Conservation (phyloP, 2,888 invertebrate genomes). For the Drosophila mimetica region DNA sequence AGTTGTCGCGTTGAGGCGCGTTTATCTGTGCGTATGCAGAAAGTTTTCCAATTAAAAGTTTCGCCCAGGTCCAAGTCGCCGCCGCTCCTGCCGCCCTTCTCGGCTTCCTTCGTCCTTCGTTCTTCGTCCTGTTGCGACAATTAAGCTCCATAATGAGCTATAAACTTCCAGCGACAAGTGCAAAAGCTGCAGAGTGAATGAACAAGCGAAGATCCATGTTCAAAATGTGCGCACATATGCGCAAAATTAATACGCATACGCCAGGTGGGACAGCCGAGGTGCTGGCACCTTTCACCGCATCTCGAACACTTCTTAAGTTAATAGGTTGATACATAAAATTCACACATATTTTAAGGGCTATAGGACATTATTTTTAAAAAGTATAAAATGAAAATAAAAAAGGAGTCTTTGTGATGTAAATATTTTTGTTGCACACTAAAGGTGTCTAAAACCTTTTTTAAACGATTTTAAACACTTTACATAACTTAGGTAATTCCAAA, state of each 20-base stretch:
- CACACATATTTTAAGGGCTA: too few relatives aligned
- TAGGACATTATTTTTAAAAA: too few relatives aligned
- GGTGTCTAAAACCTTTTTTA: too few relatives aligned
- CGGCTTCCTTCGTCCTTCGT: constrained; percentile 2
- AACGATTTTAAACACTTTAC: too few relatives aligned
- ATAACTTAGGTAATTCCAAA: too few relatives aligned
- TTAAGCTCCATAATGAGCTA: constrained; percentile 72
- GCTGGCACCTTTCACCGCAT: not conserved
- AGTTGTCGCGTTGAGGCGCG: constrained; percentile 44
- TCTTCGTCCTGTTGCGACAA: constrained; percentile 46
- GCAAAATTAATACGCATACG: constrained; percentile 52
- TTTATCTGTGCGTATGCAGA: constrained; percentile 74
- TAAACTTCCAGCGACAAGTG: constrained; percentile 49
- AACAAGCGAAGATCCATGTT: not conserved
- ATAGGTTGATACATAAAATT: too few relatives aligned
- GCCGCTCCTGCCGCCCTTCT: not conserved
- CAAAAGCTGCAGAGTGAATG: not conserved
- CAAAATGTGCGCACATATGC: constrained; percentile 31
- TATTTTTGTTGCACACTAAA: too few relatives aligned
- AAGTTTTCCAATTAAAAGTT: constrained; percentile 75
- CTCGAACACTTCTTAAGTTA: not conserved
- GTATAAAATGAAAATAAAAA: too few relatives aligned
- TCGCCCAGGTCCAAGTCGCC: constrained; percentile 42
- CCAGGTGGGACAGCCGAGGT: constrained; percentile 31
- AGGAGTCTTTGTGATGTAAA: too few relatives aligned